A percentile compares a stretch with the other conserved stretches of the same genome.
These are phyloP conservation scores for Belonocnema kinseyi DNA, from an alignment of 1,140 invertebrate species.

Conservation along the genomic window DNA sequence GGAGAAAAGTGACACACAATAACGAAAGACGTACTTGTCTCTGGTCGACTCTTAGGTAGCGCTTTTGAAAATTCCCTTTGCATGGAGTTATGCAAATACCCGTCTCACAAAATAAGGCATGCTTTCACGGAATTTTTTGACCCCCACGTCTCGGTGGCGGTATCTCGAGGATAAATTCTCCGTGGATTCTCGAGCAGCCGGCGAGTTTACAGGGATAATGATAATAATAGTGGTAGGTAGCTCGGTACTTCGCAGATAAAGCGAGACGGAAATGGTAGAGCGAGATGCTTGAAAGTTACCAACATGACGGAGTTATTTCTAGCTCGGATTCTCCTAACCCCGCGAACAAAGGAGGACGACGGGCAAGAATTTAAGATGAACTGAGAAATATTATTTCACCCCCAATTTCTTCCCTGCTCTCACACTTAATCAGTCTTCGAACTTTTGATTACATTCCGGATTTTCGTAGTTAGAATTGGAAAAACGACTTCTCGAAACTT, in stretches of 20 bases:
- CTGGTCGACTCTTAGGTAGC: constrained; percentile 5
- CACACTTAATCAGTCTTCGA: background rate
- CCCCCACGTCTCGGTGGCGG: background rate
- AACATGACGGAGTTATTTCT: constrained; percentile 24
- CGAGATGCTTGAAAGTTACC: constrained; percentile 17
- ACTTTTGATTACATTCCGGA: background rate
- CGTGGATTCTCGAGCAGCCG: constrained; percentile 21
- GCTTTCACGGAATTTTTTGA: constrained; percentile 13
- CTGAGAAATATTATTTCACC: background rate
- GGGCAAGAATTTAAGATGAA: constrained; percentile 15
- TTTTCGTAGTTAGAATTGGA: background rate
- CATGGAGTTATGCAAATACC: constrained; percentile 22
- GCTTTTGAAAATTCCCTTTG: background rate
- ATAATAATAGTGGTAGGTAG: constrained; percentile 26
- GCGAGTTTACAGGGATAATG: constrained; percentile 24
- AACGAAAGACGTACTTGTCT: background rate
- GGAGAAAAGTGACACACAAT: too few relatives aligned
- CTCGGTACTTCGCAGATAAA: constrained; percentile 15
- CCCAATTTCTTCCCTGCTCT: background rate
- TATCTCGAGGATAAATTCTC: constrained; percentile 28
- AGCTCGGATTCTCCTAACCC: constrained; percentile 8
- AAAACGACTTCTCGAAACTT: too few relatives aligned
- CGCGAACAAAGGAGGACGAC: background rate
- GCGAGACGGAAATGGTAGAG: background rate
- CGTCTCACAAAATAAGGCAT: constrained; percentile 26